These are phyloP conservation scores for Amorpha juglandis DNA, from an alignment of 2,888 invertebrate genomes.

Conservation along the genomic window DNA sequence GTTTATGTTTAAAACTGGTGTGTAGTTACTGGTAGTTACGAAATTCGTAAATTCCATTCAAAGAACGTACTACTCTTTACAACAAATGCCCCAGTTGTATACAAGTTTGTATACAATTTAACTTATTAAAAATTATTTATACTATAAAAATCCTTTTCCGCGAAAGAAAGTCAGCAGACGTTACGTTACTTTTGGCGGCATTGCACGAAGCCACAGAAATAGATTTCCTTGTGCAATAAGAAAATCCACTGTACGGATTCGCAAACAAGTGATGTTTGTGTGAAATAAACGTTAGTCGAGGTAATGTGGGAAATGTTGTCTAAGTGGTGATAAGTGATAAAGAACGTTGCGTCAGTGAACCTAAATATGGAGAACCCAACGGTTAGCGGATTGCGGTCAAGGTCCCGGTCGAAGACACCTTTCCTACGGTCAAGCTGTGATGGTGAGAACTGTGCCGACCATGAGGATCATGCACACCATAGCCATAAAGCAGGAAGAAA, in stretches of 20 bases:
- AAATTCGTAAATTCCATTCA: constrained; percentile 62
- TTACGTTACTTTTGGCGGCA: constrained; percentile 81
- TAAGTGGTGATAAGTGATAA: constrained; percentile 49
- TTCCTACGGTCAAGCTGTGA: constrained; percentile 85
- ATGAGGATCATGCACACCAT: constrained; percentile 77
- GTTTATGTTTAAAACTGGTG: constrained; percentile 71
- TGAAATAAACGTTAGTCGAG: constrained; percentile 32
- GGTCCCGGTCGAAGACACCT: constrained; percentile 89
- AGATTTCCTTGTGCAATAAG: constrained; percentile 80
- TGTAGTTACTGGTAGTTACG: constrained; percentile 61
- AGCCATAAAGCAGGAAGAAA: constrained; percentile 74
- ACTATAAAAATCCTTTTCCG: constrained; percentile 32
- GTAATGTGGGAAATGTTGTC: constrained; percentile 29
- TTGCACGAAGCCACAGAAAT: constrained; percentile 77
- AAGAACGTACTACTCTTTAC: no score
- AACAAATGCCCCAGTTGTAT: constrained; percentile 48
- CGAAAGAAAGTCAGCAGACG: constrained; percentile 49
- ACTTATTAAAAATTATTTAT: constrained; percentile 34
- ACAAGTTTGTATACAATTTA: constrained; percentile 50
- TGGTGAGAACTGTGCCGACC: constrained; percentile 81
- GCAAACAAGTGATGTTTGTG: constrained; percentile 38
- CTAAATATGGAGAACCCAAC: constrained; percentile 71
- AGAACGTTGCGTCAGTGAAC: constrained; percentile 36
- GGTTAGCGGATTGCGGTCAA: constrained; percentile 85
- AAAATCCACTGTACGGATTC: constrained; percentile 54